Conservation (phyloP, 2,797 vertebrate genomes). For the Phrynocephalus forsythii region DNA sequence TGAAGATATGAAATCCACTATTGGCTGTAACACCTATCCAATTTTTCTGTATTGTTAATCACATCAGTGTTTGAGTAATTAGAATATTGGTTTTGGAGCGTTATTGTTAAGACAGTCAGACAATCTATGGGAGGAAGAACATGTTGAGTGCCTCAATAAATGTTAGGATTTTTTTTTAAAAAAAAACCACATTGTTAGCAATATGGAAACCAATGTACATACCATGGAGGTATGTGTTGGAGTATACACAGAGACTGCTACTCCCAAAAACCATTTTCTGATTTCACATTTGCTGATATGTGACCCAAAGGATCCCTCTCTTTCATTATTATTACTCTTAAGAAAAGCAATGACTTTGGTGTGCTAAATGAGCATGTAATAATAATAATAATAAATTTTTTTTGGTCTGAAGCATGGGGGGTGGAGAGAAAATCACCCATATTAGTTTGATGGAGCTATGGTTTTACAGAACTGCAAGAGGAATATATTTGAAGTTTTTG, state of each 20-base stretch:
- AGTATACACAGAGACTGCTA: not conserved
- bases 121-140: too few species aligned
- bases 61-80: not conserved
- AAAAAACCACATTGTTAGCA: too few species aligned
- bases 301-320: not conserved
- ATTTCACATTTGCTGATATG: not conserved
- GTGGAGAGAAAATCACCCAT: not conserved
- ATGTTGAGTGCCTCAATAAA: too few species aligned
- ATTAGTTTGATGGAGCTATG: not conserved
- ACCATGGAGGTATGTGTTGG: not conserved
- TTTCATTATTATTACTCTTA: not conserved
- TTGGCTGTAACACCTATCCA: too few species aligned
- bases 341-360: not conserved
- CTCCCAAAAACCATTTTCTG: not conserved
- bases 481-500: not conserved
- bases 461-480: not conserved
- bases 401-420: not conserved
- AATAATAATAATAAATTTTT: too few species aligned
- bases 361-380: not conserved
- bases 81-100: not conserved
- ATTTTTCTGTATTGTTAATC: not conserved
- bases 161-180: constrained; percentile 1
- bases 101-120: not conserved
- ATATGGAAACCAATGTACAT: not conserved
- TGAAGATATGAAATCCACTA: not conserved